Evolutionary conservation across 2,113 vertebrate genomes (phyloP), one percentile per base, ranked within the genome.

Genomic region (Equus przewalskii): DNA sequence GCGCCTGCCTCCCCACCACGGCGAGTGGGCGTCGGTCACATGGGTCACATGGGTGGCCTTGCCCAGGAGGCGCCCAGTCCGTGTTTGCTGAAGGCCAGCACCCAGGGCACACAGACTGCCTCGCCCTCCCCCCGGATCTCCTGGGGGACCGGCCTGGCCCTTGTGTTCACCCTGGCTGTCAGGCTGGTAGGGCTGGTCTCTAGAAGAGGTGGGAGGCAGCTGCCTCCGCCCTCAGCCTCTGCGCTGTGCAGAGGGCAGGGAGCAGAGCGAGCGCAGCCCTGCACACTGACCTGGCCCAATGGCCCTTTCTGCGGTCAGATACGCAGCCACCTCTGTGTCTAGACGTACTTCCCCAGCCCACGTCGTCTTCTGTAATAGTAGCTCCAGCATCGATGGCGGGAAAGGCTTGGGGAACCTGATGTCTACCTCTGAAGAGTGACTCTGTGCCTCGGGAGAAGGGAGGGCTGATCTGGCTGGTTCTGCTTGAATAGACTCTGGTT

Each of bases 391-490:
- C 14, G 1, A 26, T 0, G 4, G 4, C 2, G 44, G 44, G 33
- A 41, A 22, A 33, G 46, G 22, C 33, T 62, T 73, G 70, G n/a
- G n/a, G 46, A 75, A 12, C 14, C 44, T n/a, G 65, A 30, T 18
- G 0, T n/a, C 82, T 19, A 70, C 30, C 24, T 78, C 33, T 30
- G 15, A 36, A 58, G 54, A 65, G 41, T 18, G 36, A 19, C 69
- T 51, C 44, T 2, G 26, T 30, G 14, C 28, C 2, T 4, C 8
- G 8, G 60, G 44, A 46, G 30, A 26, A 69, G 60, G 65, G 46
- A 65, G 24, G 0, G 1, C 2, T 18, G 7, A n/a, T 14, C 2
- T 28, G 11, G n/a, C 46, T 44, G 2, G 24, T 1, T 72, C 5
- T 5, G 2, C 79, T 78, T 26, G 26, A 13, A 12, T 12, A 60